phyloP scores from a whole-genome alignment of 2,797 vertebrate genomes.

The Nannoperca australis region DNA sequence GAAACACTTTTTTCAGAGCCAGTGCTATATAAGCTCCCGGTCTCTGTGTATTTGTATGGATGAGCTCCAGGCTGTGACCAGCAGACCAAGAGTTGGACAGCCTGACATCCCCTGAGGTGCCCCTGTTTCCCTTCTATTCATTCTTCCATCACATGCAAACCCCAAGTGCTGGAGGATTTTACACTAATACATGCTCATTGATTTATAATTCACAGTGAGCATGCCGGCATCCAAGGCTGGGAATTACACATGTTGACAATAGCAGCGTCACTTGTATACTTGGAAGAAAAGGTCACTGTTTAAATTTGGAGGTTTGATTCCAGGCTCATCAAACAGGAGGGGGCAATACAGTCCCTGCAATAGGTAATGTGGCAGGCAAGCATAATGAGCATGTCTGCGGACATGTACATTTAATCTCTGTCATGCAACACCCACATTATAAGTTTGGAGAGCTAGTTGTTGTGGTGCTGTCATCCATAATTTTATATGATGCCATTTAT shows the following conservation, averaged over 20 bases:
- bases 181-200: slow-evolving; percentile 77
- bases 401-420: slow-evolving; percentile 43
- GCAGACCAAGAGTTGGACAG: slow-evolving; percentile 60
- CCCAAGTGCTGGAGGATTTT: slow-evolving; percentile 67
- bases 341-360: slow-evolving; percentile 25
- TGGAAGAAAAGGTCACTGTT: slow-evolving; percentile 81
- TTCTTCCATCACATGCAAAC: slow-evolving; percentile 64
- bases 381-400: slow-evolving; percentile 31
- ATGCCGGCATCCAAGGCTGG: slow-evolving; percentile 58
- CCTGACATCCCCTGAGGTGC: slow-evolving; percentile 58
- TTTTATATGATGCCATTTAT: slow-evolving; percentile 34
- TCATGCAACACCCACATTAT: slow-evolving; percentile 26
- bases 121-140: slow-evolving; percentile 57
- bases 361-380: slow-evolving; percentile 48
- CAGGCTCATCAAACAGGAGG: slow-evolving; percentile 42
- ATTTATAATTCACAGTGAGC: slow-evolving; percentile 80
- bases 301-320: slow-evolving; percentile 74
- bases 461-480: slow-evolving; percentile 19
- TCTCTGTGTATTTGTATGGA: slow-evolving; percentile 57
- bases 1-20: slow-evolving; percentile 17
- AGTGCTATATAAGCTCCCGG: slow-evolving; percentile 32
- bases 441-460: slow-evolving; percentile 8
- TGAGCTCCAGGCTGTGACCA: slow-evolving; percentile 60
- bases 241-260: slow-evolving; percentile 83
- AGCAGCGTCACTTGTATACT: slow-evolving; percentile 58